phyloP scores from a whole-genome alignment of 1,140 invertebrate species.

The Antheraea mylitta region DNA sequence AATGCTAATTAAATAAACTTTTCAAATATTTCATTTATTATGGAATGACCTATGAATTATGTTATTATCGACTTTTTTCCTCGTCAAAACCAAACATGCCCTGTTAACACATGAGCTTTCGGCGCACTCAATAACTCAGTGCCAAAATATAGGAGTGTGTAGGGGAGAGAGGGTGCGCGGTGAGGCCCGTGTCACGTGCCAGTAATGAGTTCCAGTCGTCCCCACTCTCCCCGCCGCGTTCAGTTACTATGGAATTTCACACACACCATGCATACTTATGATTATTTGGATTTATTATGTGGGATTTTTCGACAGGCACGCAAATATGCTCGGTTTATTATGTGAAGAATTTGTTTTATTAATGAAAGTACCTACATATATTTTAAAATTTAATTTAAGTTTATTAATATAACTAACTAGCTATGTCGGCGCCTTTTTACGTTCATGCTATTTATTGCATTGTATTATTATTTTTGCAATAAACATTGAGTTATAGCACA shows the following conservation, averaged over 20 bases:
- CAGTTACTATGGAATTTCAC: conserved; percentile 65
- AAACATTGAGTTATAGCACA: too few relatives aligned
- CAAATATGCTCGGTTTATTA: conserved; percentile 4
- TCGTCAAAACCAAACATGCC: conserved; percentile 32
- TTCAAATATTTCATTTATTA: too few relatives aligned
- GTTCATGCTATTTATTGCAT: too few relatives aligned
- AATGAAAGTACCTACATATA: too few relatives aligned
- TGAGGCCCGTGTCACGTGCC: conserved; percentile 67
- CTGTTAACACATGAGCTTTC: conserved; percentile 63
- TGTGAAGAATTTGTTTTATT: not conserved
- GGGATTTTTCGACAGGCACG: conserved; percentile 38
- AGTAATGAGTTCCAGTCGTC: conserved; percentile 64
- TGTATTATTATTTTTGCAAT: too few relatives aligned
- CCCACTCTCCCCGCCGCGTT: conserved; percentile 42
- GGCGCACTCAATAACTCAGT: conserved; percentile 75
- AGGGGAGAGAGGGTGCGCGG: conserved; percentile 51
- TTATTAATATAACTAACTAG: too few relatives aligned
- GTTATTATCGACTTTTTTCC: not conserved
- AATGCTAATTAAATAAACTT: too few relatives aligned
- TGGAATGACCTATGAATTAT: not conserved
- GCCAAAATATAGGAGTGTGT: conserved; percentile 62
- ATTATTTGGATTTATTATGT: conserved; percentile 64
- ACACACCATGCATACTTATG: conserved; percentile 52
- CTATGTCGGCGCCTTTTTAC: too few relatives aligned
- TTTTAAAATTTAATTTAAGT: too few relatives aligned